Conservation (phyloP, 2,113 vertebrate species). For the Ptilorrhoa leucosticta region DNA sequence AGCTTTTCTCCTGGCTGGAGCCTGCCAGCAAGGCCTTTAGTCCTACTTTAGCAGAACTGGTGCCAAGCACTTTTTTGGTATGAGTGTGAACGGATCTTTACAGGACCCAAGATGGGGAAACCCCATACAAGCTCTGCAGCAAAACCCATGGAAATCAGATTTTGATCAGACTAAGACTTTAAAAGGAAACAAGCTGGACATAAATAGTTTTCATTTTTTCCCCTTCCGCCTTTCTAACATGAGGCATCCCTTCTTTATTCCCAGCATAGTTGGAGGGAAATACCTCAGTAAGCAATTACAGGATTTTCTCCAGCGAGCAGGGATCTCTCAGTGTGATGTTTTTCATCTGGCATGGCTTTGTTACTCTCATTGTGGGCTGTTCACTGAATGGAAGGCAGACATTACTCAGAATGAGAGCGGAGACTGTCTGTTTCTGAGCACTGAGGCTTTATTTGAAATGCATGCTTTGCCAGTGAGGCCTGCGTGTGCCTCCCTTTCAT, state of each 20-base stretch:
- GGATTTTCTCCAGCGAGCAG: conserved; percentile 51
- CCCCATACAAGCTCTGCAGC: not conserved
- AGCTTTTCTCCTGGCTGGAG: not conserved
- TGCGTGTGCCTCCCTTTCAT: conserved; percentile 22
- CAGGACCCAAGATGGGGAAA: conserved; percentile 38
- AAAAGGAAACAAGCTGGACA: not conserved
- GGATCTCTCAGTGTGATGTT: conserved; percentile 76
- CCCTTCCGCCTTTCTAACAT: not conserved
- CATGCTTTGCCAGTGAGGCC: conserved; percentile 63
- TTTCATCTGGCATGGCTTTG: conserved; percentile 79
- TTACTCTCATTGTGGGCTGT: conserved; percentile 72
- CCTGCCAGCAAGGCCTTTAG: not conserved
- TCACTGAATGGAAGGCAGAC: conserved; percentile 82
- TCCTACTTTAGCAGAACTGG: not conserved
- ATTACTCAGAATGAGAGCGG: conserved; percentile 81
- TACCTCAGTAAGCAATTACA: conserved; percentile 34
- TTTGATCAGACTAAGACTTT: conserved; percentile 30
- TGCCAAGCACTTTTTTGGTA: conserved; percentile 32
- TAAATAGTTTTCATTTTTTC: not conserved
- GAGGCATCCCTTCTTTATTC: not conserved
- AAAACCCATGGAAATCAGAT: conserved; percentile 31
- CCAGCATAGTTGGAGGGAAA: conserved; percentile 35
- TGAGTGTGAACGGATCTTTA: conserved; percentile 26
- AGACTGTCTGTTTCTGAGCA: conserved; percentile 79
- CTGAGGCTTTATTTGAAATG: conserved; percentile 76